A percentile compares a stretch with the other conserved stretches of the same genome.
Conservation (phyloP, 30 jellyfish, hydroid and myxozoan genomes). For the Aurelia aurita region DNA sequence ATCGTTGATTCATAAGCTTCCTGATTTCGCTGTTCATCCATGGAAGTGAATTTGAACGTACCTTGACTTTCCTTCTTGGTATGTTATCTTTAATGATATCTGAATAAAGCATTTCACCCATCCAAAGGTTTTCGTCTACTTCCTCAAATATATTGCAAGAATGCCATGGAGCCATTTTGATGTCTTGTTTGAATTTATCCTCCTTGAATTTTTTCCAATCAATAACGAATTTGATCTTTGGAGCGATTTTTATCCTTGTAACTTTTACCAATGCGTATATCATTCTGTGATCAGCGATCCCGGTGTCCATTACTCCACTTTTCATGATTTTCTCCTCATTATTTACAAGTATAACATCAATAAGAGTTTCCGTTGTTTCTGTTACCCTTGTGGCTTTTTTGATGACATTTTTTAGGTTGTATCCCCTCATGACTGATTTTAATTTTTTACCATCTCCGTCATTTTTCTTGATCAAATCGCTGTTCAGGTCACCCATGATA, state of each 20-base stretch:
- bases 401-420: slow-evolving; percentile 9
- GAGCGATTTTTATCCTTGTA: too few relatives aligned
- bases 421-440: slow-evolving; percentile 10
- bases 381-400: slow-evolving; percentile 17
- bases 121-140: too few relatives aligned
- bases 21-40: slow-evolving; percentile 16
- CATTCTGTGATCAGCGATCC: slow-evolving; percentile 8
- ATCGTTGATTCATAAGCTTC: too few relatives aligned
- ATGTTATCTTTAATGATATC: background rate
- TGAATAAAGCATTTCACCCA: too few relatives aligned
- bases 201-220: too few relatives aligned
- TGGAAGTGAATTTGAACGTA: slow-evolving; percentile 18
- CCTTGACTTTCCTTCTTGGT: slow-evolving; percentile 10
- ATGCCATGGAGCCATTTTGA: too few relatives aligned
- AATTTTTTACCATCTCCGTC: slow-evolving; percentile 20
- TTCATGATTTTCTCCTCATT: slow-evolving; percentile 2
- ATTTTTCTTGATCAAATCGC: too few relatives aligned
- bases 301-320: slow-evolving; percentile 13
- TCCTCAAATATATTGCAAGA: too few relatives aligned
- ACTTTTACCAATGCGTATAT: too few relatives aligned
- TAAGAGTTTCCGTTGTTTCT: background rate
- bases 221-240: too few relatives aligned
- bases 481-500: too few relatives aligned
- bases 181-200: too few relatives aligned
- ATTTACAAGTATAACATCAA: background rate